Evolutionary conservation across 2,113 vertebrate species (phyloP).

Genomic region (Syrrhaptes paradoxus): DNA sequence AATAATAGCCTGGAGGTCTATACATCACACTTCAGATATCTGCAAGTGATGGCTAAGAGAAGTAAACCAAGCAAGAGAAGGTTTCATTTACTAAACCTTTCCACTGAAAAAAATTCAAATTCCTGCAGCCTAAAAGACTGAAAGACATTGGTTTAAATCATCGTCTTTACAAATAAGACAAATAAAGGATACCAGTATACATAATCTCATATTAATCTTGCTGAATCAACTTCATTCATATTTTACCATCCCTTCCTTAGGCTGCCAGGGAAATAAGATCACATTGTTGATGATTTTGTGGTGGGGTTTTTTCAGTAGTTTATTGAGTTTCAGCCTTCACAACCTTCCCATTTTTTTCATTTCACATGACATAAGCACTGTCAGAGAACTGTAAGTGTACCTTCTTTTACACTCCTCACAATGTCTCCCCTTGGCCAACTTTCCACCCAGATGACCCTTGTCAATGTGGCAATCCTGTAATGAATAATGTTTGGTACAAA

Average conservation of each 20-base stretch:
- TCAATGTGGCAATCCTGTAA: background rate
- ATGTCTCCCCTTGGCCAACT: background rate
- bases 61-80: background rate
- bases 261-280: background rate
- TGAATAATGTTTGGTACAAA: background rate
- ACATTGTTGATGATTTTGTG: background rate
- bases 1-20: constrained; percentile 18
- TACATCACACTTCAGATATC: background rate
- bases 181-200: background rate
- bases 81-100: background rate
- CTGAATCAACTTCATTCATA: background rate
- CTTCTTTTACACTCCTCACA: background rate
- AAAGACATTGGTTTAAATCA: background rate
- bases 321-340: background rate
- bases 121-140: background rate
- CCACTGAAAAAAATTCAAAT: background rate
- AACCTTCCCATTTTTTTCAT: background rate
- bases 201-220: background rate
- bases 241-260: background rate
- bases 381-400: background rate
- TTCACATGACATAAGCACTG: background rate
- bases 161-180: background rate
- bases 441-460: background rate
- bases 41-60: background rate
- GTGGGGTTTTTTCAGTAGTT: background rate